Evolutionary conservation across 2,888 invertebrate genomes (phyloP), one percentile per base, ranked within the genome.

Genomic region (Seira ritae): DNA sequence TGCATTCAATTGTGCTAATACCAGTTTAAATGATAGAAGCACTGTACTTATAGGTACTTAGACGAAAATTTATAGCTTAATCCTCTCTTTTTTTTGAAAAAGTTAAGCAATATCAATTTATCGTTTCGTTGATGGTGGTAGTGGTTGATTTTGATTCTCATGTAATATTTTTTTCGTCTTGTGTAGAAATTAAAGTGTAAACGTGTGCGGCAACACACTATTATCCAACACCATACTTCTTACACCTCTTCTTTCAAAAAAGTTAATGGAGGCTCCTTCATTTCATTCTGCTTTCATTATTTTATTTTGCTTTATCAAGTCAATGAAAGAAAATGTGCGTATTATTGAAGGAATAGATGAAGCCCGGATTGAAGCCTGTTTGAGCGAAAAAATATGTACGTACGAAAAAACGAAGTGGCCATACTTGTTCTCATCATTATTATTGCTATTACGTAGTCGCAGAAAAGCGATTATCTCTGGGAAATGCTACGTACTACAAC

Each of bases 131-230:
- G 72, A 79, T 79, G 79, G 67, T 78, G 77, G 77, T 70, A 71
- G 62, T 70, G 70, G 69, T 78, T 71, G 62, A 55, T n/a, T 77
- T 71, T 42, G 6, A 42, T 42, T 6, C 12, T 42, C 42, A 42
- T 42, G 42, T 42, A 12, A 6, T 42, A 8, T 55, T 55, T 12
- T 55, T 55, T 55, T 8, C 55, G 3, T 55, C 55, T 17, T 55
- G 17, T 17, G 79, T 70, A 76, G 55, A 79, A 79, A 79, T 79
- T 79, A 79, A 79, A 79, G 79, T 79, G 79, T 67, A 79, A 79
- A 79, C 79, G 79, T 79, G 79, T 79, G 79, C 79, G 79, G 79
- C 79, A 79, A 71, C 79, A 67, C 66, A 24, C 79, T 55, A 79
- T 79, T 79, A 78, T 78, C 70, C 20, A 68, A 71, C 62, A 69